Evolutionary conservation across 2,888 invertebrate genomes (phyloP), one percentile per base, ranked within the genome.

Genomic region (Cheilosia pagana): DNA sequence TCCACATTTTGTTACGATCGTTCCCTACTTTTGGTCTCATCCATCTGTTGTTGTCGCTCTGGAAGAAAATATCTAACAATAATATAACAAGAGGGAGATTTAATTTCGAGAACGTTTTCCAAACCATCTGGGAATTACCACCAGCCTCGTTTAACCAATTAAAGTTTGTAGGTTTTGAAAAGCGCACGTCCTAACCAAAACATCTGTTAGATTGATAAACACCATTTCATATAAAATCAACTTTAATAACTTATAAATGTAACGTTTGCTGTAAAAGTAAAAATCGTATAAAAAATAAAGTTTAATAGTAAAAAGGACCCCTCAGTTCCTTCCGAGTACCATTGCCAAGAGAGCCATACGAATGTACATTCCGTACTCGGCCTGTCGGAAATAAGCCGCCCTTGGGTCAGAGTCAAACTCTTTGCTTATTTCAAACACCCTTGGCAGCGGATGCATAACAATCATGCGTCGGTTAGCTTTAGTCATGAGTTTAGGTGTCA

Each of bases 311-410:
- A 14, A 57, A 21, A n/a, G 19, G 14, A 6, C 39, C 39, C 41
- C 7, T 85, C 63, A 87, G 52, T 87, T 87, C 25, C 87, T 74
- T 63, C 97, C 97, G 14, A 98, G 94, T 2, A 98, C 96, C 95
- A 98, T 96, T 1, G 98, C 96, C 19, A 99, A 93, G 1, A 99
- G 93, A 0, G 99, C 99, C 99, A 99, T 99, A 65, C 99, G 94
- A 19, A 99, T 97, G 90, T 97, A 99, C 96, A 99, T 97, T 86
- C 99, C 99, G 90, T 97, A 97, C 91, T 99, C 98, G 0, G 98
- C 98, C 92, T 99, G 99, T 21, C 99, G 94, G 94, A 99, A 99
- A 92, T 99, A 99, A 0, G 99, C 99, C 0, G 99, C 99, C 62
- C 99, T 94, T 0, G 98, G 98, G 92, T 99, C 99, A 0, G 95